A percentile compares a stretch with the other conserved stretches of the same genome.
Evolutionary conservation across 2,888 invertebrate genomes (phyloP).

Genomic region (Zonitis immaculata): DNA sequence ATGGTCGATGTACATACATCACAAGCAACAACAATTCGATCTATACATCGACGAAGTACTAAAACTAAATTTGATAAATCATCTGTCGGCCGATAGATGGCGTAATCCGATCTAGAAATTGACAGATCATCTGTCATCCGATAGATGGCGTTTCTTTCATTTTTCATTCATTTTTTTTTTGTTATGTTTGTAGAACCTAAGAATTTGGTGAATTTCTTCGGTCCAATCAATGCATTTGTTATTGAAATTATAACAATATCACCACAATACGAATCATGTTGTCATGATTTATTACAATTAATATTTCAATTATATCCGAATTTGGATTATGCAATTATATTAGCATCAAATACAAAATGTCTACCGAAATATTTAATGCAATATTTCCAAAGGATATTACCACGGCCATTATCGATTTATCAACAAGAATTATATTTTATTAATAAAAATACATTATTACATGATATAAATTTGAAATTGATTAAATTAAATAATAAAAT

Average conservation of each 20-base stretch:
- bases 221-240: conserved; percentile 57
- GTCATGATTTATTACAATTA: conserved; percentile 57
- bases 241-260: conserved; percentile 59
- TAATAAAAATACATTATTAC: conserved; percentile 43
- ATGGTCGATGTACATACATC: no score
- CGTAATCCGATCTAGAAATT: no score
- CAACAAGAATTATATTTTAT: conserved; percentile 48
- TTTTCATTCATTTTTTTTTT: no score
- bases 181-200: no score
- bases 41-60: no score
- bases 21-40: no score
- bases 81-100: no score
- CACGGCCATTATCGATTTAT: conserved; percentile 41
- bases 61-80: no score
- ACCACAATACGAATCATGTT: conserved; percentile 53
- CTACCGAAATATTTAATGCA: conserved; percentile 7
- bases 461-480: no score
- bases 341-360: conserved; percentile 50
- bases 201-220: conserved; percentile 38
- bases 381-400: conserved; percentile 35
- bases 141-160: no score
- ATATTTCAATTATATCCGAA: conserved; percentile 64
- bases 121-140: no score
- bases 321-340: conserved; percentile 60
- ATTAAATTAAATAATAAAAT: no score